Conservation (phyloP, 2,888 invertebrate genomes). For the Lordiphosa andalusiaca region DNA sequence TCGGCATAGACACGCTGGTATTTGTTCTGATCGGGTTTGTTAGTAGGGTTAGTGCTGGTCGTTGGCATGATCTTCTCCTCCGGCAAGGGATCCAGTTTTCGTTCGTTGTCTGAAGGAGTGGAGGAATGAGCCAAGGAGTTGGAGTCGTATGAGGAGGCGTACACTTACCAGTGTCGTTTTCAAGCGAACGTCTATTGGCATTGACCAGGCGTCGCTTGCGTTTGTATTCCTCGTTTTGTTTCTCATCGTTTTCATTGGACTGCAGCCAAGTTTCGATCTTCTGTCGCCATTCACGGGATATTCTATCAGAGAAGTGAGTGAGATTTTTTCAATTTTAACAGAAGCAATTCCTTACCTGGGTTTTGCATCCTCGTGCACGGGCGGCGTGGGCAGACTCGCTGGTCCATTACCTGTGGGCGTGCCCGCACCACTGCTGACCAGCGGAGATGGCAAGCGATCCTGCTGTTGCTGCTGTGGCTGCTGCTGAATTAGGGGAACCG, state of each 20-base stretch:
- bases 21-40: conserved; percentile 41
- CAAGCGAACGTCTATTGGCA: conserved; percentile 87
- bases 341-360: conserved; percentile 81
- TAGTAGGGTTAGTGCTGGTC: conserved; percentile 49
- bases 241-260: conserved; percentile 91
- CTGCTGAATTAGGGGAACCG: conserved; percentile 81
- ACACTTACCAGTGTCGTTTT: conserved; percentile 89
- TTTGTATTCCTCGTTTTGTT: conserved; percentile 86
- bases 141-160: background rate
- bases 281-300: conserved; percentile 90
- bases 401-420: conserved; percentile 50
- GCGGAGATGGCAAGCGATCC: conserved; percentile 81
- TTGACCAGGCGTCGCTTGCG: conserved; percentile 85
- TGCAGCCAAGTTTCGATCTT: conserved; percentile 96
- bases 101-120: conserved; percentile 86
- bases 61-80: conserved; percentile 83
- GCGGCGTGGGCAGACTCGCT: conserved; percentile 35
- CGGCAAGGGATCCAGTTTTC: conserved; percentile 87
- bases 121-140: background rate
- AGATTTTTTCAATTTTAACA: background rate
- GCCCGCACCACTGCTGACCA: conserved; percentile 52
- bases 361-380: conserved; percentile 81
- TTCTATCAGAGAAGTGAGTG: conserved; percentile 47
- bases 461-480: conserved; percentile 56
- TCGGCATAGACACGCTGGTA: conserved; percentile 87